These are phyloP conservation scores for Hemibagrus guttatus DNA, from an alignment of 2,797 vertebrate species.

Conservation along the genomic window DNA sequence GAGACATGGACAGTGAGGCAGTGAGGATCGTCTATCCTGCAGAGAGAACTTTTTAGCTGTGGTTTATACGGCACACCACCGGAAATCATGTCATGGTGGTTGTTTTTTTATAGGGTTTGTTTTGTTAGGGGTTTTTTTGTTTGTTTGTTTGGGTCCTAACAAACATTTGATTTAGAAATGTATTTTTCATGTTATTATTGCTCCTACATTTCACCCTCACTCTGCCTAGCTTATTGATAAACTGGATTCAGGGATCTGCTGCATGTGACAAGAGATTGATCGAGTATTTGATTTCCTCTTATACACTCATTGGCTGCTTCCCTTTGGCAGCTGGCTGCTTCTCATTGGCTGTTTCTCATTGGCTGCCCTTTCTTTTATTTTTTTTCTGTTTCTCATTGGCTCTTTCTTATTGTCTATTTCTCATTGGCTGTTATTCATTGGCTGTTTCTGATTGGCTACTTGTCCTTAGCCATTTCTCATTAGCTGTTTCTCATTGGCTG, in stretches of 20 bases:
- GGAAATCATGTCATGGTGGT: neutral
- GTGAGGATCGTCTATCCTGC: neutral
- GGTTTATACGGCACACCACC: neutral
- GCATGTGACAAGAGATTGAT: neutral
- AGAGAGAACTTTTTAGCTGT: neutral
- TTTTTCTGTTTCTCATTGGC: too few relatives aligned
- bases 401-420: too few relatives aligned
- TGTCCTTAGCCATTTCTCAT: too few relatives aligned
- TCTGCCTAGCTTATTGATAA: neutral
- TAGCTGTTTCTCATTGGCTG: too few relatives aligned
- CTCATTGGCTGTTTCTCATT: too few relatives aligned
- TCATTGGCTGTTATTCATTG: too few relatives aligned
- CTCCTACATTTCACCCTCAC: neutral
- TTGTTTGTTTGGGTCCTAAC: neutral
- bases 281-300: neutral
- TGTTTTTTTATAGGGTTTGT: neutral
- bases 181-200: neutral
- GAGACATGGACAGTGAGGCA: neutral
- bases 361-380: too few relatives aligned
- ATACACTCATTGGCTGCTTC: too few relatives aligned
- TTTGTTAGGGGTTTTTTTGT: neutral
- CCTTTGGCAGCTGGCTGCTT: too few relatives aligned
- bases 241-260: constrained; percentile 1
- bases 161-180: neutral
- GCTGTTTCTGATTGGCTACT: too few relatives aligned